Evolutionary conservation across 2,797 vertebrate species (phyloP), one percentile per base, ranked within the genome.

Genomic region (Otolemur crassicaudatus): DNA sequence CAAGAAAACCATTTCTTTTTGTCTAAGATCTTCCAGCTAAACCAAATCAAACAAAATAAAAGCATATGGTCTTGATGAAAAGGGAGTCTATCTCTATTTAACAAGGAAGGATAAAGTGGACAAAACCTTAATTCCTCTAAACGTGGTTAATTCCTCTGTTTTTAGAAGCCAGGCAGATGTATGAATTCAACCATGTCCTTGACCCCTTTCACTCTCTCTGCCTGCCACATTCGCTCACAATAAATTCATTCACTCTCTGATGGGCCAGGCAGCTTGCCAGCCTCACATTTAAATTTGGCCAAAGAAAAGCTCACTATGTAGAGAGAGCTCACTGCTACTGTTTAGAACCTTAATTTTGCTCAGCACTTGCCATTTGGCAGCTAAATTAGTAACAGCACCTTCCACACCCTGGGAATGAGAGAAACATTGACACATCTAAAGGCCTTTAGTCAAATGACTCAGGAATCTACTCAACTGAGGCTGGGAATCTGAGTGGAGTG

Each of bases 301-400:
- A 90, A 91, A 76, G 70, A 96, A 46, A 88, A 60, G 63, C 75
- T 97, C 73, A 82, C 77, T 91, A 37, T 70, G 60, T 34, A 93
- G 27, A 83, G 65, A 85, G 22, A 31, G 49, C 29, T 96, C 37
- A 67, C 4, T 84, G 49, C 46, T 91, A 49, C 73, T 90, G 1
- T 72, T 84, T 72, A 91, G 46, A 73, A 5, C 5, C 10, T 34
- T 87, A 83, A 53, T 87, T 93, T 88, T 85, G 85, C 88, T 72
- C 31, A 69, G 49, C 46, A 94, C 53, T 87, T 95, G 58, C 53
- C 34, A 63, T 60, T 76, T 67, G 67, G 20, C 40, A 96, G 27
- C 53, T 67, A 91, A n/a, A 49, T 25, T 61, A 25, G 34, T 84
- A 84, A 87, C 7, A 88, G 9, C 60, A 43, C 40, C 58, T 81